Evolutionary conservation across 2,888 invertebrate species (phyloP).

Genomic region (Volucella inflata): DNA sequence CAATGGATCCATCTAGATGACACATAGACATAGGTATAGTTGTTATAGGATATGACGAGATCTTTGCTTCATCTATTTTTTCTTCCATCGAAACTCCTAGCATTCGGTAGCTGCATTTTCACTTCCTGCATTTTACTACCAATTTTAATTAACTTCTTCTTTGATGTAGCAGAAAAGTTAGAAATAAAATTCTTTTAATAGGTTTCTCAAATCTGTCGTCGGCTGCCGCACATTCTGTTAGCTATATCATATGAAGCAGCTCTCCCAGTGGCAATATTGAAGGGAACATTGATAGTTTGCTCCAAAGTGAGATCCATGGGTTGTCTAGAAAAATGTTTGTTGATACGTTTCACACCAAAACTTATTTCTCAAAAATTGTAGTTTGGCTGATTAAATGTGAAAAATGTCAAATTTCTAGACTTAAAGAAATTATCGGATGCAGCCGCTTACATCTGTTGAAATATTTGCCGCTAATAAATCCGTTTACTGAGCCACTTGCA

Average conservation of each 20-base stretch:
- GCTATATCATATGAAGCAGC: conserved; percentile 15
- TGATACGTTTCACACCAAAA: conserved; percentile 3
- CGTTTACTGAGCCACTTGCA: conserved; percentile 17
- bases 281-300: not conserved
- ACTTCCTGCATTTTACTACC: conserved; percentile 2
- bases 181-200: conserved; percentile 19
- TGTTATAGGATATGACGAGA: conserved; percentile 11
- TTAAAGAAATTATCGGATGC: not conserved
- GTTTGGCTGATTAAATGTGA: conserved; percentile 14
- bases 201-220: conserved; percentile 18
- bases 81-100: conserved; percentile 24
- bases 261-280: conserved; percentile 17
- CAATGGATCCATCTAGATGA: conserved; percentile 22
- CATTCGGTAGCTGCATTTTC: conserved; percentile 12
- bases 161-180: conserved; percentile 19
- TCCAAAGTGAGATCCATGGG: no score
- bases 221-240: conserved; percentile 5
- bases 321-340: not conserved
- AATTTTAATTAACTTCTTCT: not conserved
- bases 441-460: conserved; percentile 8
- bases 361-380: not conserved
- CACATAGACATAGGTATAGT: conserved; percentile 12
- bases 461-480: conserved; percentile 22
- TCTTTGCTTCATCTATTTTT: conserved; percentile 18
- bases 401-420: conserved; percentile 35